phyloP scores from a whole-genome alignment of 2,797 vertebrate species.

The Spheniscus humboldti region DNA sequence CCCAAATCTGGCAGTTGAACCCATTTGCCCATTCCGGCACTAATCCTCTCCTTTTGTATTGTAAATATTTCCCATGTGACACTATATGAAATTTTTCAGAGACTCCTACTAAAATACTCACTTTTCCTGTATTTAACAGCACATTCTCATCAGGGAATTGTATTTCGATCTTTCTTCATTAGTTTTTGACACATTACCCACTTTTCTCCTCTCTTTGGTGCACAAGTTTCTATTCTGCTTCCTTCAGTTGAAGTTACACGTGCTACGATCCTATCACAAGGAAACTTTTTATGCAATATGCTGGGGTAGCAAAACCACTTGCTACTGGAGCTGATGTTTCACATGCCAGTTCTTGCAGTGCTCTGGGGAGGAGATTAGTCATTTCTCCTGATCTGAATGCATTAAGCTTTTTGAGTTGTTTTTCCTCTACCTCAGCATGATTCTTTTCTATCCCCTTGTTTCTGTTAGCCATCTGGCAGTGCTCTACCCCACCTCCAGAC shows the following conservation, averaged over 20 bases:
- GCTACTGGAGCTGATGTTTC: neutral
- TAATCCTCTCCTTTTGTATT: neutral
- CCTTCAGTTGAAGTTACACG: neutral
- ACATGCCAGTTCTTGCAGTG: neutral
- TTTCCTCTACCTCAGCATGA: conserved; percentile 49
- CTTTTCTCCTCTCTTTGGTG: neutral
- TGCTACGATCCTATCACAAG: neutral
- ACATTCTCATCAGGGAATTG: neutral
- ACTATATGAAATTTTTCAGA: neutral
- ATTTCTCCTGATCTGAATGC: conserved; percentile 15
- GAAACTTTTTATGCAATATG: neutral
- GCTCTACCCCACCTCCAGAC: neutral
- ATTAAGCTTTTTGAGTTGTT: conserved; percentile 1
- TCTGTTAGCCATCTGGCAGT: conserved; percentile 8
- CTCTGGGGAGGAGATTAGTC: conserved; percentile 21
- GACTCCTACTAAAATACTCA: neutral
- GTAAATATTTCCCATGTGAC: neutral
- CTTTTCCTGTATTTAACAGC: neutral
- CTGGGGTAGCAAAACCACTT: neutral
- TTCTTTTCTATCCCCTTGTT: neutral
- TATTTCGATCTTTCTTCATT: neutral
- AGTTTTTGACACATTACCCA: neutral
- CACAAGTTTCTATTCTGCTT: neutral
- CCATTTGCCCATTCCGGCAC: neutral
- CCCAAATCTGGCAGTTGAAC: neutral